Evolutionary conservation across 2,113 vertebrate species (phyloP).

Genomic region (Alces alces): DNA sequence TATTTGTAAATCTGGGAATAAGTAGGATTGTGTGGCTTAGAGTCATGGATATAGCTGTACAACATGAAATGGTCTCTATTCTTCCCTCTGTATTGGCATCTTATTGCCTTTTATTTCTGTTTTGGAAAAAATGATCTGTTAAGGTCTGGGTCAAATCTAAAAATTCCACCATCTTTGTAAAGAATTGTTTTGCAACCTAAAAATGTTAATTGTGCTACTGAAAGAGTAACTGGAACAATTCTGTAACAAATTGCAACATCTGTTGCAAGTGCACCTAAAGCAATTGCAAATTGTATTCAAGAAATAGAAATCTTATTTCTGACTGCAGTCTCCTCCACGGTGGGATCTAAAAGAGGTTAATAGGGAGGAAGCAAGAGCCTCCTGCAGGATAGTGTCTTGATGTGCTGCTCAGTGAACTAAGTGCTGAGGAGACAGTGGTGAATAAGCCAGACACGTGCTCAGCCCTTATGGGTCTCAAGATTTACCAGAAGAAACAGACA

Average conservation of each 20-base stretch:
- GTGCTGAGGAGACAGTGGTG: neutral
- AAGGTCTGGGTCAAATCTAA: neutral
- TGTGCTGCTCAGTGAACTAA: neutral
- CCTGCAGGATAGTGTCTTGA: neutral
- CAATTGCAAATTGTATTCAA: slow-evolving; percentile 8
- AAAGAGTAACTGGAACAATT: neutral
- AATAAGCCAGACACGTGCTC: neutral
- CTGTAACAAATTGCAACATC: slow-evolving; percentile 2
- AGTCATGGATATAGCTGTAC: neutral
- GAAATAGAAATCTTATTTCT: slow-evolving; percentile 24
- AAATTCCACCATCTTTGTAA: neutral
- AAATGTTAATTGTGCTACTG: neutral
- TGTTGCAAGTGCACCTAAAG: neutral
- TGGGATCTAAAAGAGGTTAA: neutral
- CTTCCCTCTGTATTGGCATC: neutral
- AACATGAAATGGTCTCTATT: neutral
- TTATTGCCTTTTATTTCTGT: neutral
- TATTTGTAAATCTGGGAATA: neutral
- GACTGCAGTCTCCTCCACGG: neutral
- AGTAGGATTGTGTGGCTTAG: neutral
- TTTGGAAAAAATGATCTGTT: neutral
- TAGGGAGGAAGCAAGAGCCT: neutral
- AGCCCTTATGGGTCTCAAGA: neutral
- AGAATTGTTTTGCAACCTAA: neutral
- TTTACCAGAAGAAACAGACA: neutral